These are phyloP conservation scores for Danaus chrysippus DNA, from an alignment of 2,888 invertebrate species.

Conservation along the genomic window DNA sequence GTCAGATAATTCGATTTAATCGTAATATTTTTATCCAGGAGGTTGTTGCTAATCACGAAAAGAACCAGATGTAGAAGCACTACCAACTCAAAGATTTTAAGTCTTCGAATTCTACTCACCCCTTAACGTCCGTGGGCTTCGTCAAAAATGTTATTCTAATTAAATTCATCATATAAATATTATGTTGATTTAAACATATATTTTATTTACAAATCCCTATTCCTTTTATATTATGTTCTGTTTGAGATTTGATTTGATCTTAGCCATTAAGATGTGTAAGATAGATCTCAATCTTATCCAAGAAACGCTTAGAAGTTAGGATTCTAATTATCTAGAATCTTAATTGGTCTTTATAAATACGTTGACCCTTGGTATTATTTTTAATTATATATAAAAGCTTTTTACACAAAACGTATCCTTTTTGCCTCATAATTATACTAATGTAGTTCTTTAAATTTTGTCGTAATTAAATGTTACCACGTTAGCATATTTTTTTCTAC, in stretches of 20 bases:
- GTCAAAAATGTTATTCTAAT: constrained; percentile 62
- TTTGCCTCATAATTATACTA: too few relatives aligned
- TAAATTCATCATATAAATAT: constrained; percentile 55
- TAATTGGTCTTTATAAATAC: too few relatives aligned
- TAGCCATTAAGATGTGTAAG: background rate
- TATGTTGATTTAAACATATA: constrained; percentile 32
- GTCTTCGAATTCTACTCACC: constrained; percentile 62
- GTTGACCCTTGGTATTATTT: too few relatives aligned
- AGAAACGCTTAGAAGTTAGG: background rate
- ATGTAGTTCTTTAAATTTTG: too few relatives aligned
- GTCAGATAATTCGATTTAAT: background rate
- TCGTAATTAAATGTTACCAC: too few relatives aligned
- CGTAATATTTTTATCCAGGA: constrained; percentile 42
- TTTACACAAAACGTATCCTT: too few relatives aligned
- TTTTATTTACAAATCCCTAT: constrained; percentile 24
- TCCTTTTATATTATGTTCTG: background rate
- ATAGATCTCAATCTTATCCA: background rate
- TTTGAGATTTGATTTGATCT: background rate
- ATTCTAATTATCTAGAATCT: too few relatives aligned
- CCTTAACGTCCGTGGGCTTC: constrained; percentile 56
- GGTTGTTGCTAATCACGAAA: constrained; percentile 65
- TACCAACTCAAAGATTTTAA: constrained; percentile 43
- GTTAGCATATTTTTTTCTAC: too few relatives aligned
- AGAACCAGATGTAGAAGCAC: constrained; percentile 38
- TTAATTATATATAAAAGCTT: too few relatives aligned